A percentile compares a stretch with the other conserved stretches of the same genome.
Evolutionary conservation across 1,140 invertebrate species (phyloP).

Genomic region (Orius laevigatus): DNA sequence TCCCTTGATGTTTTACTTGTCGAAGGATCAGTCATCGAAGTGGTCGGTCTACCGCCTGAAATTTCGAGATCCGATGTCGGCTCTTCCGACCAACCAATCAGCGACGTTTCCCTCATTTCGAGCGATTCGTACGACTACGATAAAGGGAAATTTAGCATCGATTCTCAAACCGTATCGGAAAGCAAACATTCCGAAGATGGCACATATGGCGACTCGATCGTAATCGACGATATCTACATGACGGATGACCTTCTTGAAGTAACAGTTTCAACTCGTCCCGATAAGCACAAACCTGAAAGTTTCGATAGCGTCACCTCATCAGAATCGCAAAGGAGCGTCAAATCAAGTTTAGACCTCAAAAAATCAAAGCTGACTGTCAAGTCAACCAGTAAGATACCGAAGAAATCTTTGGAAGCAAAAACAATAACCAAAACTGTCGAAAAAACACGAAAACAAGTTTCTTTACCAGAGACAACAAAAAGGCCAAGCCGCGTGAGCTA

Average conservation of each 20-base stretch:
- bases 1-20: conserved; percentile 8
- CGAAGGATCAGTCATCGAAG: conserved; percentile 13
- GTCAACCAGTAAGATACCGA: not conserved
- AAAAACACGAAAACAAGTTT: too few species aligned
- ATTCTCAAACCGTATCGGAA: not conserved
- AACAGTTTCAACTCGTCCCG: conserved; percentile 21
- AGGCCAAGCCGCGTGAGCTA: too few species aligned
- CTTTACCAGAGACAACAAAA: too few species aligned
- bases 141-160: too few species aligned
- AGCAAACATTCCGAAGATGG: not conserved
- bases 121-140: not conserved
- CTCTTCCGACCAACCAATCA: not conserved
- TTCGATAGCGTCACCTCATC: conserved; percentile 2
- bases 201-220: conserved; percentile 5
- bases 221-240: conserved; percentile 26
- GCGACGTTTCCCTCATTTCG: not conserved
- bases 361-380: not conserved
- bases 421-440: too few species aligned
- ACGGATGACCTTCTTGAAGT: conserved; percentile 28
- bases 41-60: not conserved
- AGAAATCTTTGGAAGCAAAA: too few species aligned
- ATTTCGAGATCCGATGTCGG: not conserved
- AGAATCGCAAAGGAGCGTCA: not conserved
- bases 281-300: conserved; percentile 2
- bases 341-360: not conserved